Evolutionary conservation across 1,140 invertebrate genomes (phyloP).

Genomic region (Zaprionus capensis): DNA sequence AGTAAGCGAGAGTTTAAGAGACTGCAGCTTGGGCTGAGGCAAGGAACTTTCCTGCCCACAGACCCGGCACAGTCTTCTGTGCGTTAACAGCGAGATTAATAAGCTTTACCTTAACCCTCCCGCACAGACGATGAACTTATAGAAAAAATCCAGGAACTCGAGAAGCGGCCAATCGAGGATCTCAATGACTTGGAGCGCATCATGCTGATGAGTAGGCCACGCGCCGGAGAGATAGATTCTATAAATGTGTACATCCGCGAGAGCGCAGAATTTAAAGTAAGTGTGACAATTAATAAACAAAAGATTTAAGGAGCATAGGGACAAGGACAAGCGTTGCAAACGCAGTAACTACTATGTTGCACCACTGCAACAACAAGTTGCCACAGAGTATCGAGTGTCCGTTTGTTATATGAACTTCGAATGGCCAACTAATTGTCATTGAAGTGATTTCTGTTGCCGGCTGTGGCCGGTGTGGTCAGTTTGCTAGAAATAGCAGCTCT

Average conservation of each 20-base stretch:
- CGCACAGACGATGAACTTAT: conserved; percentile 76
- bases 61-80: conserved; percentile 8
- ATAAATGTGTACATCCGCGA: conserved; percentile 96
- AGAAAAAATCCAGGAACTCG: conserved; percentile 85
- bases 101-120: conserved; percentile 6
- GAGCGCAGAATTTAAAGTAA: conserved; percentile 98
- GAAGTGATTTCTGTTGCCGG: neutral
- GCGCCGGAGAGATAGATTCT: conserved; percentile 92
- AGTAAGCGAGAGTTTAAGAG: neutral
- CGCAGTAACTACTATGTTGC: conserved; percentile 2
- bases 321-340: neutral
- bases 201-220: conserved; percentile 95
- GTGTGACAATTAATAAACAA: conserved; percentile 24
- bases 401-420: conserved; percentile 32
- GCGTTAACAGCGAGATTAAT: conserved; percentile 1
- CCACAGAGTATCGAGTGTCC: conserved; percentile 10
- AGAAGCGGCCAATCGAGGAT: conserved; percentile 87
- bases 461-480: neutral
- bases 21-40: neutral
- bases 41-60: neutral
- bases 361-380: conserved; percentile 6
- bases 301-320: neutral
- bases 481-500: conserved; percentile 14
- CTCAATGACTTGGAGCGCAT: conserved; percentile 93
- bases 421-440: conserved; percentile 65